Conservation (phyloP, 2,888 invertebrate genomes). For the Conomelus anceps region DNA sequence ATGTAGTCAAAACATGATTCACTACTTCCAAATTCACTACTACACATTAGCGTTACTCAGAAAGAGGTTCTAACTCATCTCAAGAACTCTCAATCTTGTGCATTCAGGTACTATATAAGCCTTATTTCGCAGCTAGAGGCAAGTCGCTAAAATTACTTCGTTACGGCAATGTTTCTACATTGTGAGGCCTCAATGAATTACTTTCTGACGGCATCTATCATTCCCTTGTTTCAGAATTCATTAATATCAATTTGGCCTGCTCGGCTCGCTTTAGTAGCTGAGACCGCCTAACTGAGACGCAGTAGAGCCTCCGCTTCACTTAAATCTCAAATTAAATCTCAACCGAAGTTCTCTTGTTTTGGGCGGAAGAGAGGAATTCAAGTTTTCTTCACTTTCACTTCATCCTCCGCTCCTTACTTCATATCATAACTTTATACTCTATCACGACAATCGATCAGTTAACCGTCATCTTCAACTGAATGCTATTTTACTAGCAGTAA, state of each 20-base stretch:
- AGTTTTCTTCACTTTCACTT: not conserved
- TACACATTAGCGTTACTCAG: not conserved
- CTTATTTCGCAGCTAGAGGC: not conserved
- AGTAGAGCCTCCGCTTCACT: not conserved
- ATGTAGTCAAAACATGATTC: not conserved
- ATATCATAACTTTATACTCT: not conserved
- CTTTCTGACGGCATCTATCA: not conserved
- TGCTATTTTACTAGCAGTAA: too few relatives aligned
- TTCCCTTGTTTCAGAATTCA: not conserved
- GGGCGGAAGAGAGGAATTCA: not conserved
- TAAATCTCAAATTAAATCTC: not conserved
- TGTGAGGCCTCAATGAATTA: not conserved
- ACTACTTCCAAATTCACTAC: not conserved
- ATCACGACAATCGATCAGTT: not conserved
- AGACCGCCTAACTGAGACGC: not conserved
- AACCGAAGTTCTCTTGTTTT: not conserved
- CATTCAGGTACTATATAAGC: not conserved
- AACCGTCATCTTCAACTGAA: not conserved
- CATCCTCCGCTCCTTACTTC: not conserved
- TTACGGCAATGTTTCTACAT: not conserved
- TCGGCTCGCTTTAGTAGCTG: not conserved
- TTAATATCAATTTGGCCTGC: not conserved
- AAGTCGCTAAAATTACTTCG: not conserved
- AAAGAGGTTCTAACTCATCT: not conserved
- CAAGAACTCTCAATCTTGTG: not conserved